Evolutionary conservation across 2,797 vertebrate genomes (phyloP).

Genomic region (Galaxias olidus): DNA sequence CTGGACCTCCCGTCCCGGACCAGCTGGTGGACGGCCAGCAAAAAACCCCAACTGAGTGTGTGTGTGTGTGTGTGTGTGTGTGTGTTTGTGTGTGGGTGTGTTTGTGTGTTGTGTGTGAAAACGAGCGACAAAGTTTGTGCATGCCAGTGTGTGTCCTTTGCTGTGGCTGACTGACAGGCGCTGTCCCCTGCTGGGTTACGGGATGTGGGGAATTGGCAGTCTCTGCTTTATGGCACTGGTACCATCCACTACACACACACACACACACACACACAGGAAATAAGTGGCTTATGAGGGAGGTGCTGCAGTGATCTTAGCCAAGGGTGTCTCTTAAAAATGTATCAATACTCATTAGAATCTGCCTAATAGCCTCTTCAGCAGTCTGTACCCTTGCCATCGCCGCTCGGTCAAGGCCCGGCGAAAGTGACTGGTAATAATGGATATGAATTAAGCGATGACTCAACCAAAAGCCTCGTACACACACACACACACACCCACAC

Average conservation of each 20-base stretch:
- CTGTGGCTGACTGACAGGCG: not conserved
- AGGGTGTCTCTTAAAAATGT: constrained; percentile 65
- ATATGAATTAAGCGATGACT: constrained; percentile 54
- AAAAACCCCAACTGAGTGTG: constrained; percentile 9
- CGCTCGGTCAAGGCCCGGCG: constrained; percentile 34
- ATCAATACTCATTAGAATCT: constrained; percentile 60
- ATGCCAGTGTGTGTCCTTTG: not conserved
- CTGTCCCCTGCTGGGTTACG: constrained; percentile 13
- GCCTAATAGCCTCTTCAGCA: constrained; percentile 57
- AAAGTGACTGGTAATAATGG: constrained; percentile 50
- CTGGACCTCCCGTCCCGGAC: constrained; percentile 2
- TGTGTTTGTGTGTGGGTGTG: not conserved
- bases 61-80: not conserved
- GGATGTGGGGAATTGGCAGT: constrained; percentile 14
- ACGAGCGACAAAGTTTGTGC: too few species aligned
- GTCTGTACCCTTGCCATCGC: constrained; percentile 50
- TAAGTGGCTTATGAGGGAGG: constrained; percentile 57
- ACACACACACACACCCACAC: too few species aligned
- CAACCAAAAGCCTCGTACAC: too few species aligned
- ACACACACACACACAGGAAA: constrained; percentile 35
- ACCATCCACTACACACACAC: not conserved
- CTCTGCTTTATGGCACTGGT: constrained; percentile 36
- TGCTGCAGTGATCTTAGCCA: constrained; percentile 49
- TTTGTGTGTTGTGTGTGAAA: not conserved
- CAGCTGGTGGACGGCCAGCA: constrained; percentile 11